Base-by-base conservation (phyloP, 2,888 invertebrate genomes). In the Torymus tubicola region DNA sequence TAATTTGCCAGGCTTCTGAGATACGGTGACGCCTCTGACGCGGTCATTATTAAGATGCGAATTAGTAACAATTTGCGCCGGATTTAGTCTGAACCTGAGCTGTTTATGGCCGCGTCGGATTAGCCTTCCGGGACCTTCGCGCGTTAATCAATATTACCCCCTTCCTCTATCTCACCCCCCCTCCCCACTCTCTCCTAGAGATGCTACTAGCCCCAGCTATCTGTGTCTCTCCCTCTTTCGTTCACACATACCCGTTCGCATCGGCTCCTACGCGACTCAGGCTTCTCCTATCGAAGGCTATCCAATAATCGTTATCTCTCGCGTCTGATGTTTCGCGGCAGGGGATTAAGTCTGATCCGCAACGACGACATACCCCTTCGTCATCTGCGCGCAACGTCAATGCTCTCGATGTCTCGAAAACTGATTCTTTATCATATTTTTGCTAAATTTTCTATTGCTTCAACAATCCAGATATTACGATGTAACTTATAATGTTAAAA, bases 61-160 rank as follows among this genome's bases (percentile, higher is more conserved):
- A 90, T 90, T 90, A 90, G 89, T 90, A 90, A 90, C 90, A 90
- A 90, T 90, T 90, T 90, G 90, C 89, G 88, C 90, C 86, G 89
- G 89, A 90, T 90, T 89, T 88, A 88, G 88, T 87, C 89, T 89
- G 89, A 85, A 87, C 87, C 87, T 90, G 90, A 90, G 89, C 90
- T 90, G 90, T 90, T 90, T 90, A 90, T 90, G 90, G 87, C 89
- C 88, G 58, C 85, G 85, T 84, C 86, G 89, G 89, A 90, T 90
- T 90, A 90, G 88, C 87, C 87, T 87, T 87, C 87, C 84, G 86
- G 68, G 85, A 85, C 86, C 85, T 86, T 86, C 68, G 72, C 85
- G 86, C 89, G 88, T 90, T 88, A 89, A 89, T 88, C 89, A 90
- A 90, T 90, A 90, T 90, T 90, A 90, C 86, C 87, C 86, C 85